A percentile compares a stretch with the other conserved stretches of the same genome.
Evolutionary conservation across 2,888 invertebrate species (phyloP).

Genomic region (Hirtodrosophila alboralis): DNA sequence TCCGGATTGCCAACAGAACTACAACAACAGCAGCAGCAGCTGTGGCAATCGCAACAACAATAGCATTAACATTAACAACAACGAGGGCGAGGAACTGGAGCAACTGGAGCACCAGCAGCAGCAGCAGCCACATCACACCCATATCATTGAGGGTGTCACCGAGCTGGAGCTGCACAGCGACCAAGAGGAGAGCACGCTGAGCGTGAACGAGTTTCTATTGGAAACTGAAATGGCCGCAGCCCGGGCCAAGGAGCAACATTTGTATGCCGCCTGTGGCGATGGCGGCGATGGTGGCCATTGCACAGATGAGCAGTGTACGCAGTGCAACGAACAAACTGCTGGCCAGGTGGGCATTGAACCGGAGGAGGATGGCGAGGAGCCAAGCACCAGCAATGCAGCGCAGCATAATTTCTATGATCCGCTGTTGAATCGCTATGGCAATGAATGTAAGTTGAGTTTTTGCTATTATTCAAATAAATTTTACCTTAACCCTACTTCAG

Average conservation of each 20-base stretch:
- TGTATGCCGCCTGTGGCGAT: constrained; percentile 60
- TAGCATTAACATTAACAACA: constrained; percentile 58
- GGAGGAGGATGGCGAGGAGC: constrained; percentile 49
- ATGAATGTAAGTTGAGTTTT: constrained; percentile 59
- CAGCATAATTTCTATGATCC: constrained; percentile 81
- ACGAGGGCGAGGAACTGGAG: constrained; percentile 39
- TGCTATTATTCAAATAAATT: not conserved
- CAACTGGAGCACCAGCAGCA: constrained; percentile 28
- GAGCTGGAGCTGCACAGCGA: constrained; percentile 59
- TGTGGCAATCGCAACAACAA: constrained; percentile 45
- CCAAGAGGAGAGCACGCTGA: constrained; percentile 68
- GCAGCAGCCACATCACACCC: not conserved
- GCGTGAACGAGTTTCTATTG: constrained; percentile 70
- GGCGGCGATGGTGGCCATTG: constrained; percentile 51
- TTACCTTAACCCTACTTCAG: constrained; percentile 22
- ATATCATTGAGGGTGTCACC: constrained; percentile 52
- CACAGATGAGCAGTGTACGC: constrained; percentile 72
- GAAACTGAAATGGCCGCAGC: constrained; percentile 70
- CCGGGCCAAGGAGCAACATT: constrained; percentile 34
- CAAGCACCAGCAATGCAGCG: constrained; percentile 64
- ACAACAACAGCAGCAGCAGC: constrained; percentile 52
- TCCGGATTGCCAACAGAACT: constrained; percentile 79
- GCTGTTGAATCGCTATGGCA: constrained; percentile 77
- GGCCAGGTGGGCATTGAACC: constrained; percentile 26
- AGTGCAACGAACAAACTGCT: constrained; percentile 61